A percentile compares a stretch with the other conserved stretches of the same genome.
Evolutionary conservation across 2,113 vertebrate species (phyloP).

Genomic region (Prietella phreatophila): DNA sequence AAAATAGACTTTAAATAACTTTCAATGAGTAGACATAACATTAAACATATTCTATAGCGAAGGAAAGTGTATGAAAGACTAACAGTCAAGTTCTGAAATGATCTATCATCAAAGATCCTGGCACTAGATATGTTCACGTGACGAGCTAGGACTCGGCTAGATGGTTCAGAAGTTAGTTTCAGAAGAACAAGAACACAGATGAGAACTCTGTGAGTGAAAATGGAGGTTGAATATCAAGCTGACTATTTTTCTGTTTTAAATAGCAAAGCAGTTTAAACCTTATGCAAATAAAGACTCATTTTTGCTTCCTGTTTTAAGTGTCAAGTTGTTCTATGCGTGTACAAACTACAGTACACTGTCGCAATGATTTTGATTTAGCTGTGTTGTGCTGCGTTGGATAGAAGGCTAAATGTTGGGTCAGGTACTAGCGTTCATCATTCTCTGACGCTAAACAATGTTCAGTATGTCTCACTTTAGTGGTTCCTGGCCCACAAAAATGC

Average conservation of each 20-base stretch:
- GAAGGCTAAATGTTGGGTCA: neutral
- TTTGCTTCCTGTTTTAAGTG: neutral
- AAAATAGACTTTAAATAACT: conserved; percentile 7
- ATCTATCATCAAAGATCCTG: neutral
- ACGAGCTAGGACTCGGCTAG: neutral
- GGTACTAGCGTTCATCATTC: neutral
- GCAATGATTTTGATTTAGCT: neutral
- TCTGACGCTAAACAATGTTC: neutral
- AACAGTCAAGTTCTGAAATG: neutral
- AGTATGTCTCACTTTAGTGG: neutral
- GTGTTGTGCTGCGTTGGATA: neutral
- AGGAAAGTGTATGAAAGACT: neutral
- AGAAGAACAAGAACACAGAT: neutral
- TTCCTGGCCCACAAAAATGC: neutral
- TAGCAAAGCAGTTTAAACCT: neutral
- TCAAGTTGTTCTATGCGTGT: neutral
- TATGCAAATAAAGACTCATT: neutral
- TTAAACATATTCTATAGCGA: neutral
- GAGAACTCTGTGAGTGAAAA: neutral
- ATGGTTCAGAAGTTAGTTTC: neutral
- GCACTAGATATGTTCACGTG: neutral
- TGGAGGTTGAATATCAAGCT: neutral
- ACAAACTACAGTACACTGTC: neutral
- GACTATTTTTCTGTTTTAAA: neutral
- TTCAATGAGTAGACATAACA: neutral